These are phyloP conservation scores for Dione juno DNA, from an alignment of 2,888 invertebrate genomes.

Conservation along the genomic window DNA sequence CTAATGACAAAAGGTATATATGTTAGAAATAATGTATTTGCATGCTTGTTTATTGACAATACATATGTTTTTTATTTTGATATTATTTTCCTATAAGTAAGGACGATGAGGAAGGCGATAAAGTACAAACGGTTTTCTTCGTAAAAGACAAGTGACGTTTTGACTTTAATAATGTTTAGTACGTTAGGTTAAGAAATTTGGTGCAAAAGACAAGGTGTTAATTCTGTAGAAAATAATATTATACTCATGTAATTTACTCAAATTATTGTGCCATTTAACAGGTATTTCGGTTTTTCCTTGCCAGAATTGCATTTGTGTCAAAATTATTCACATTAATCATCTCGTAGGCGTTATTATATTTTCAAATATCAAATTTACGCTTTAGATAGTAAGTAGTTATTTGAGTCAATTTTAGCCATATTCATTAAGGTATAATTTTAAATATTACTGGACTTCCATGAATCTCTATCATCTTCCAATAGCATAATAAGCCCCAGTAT, in stretches of 20 bases:
- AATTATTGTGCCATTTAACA: conserved; percentile 61
- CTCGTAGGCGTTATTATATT: conserved; percentile 36
- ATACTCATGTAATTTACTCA: conserved; percentile 58
- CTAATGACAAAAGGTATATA: conserved; percentile 8
- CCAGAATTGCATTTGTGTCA: conserved; percentile 53
- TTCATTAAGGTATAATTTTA: conserved; percentile 48
- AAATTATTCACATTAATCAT: conserved; percentile 40
- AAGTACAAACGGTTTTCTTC: conserved; percentile 45
- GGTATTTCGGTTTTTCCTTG: conserved; percentile 46
- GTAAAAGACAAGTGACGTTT: conserved; percentile 37
- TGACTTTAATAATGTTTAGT: conserved; percentile 39
- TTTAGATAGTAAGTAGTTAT: conserved; percentile 38
- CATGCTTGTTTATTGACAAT: conserved; percentile 21
- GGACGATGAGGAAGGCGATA: conserved; percentile 27
- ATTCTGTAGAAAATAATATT: conserved; percentile 51
- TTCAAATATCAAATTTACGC: conserved; percentile 25
- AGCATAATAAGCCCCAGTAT: conserved; percentile 52
- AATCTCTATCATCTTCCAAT: conserved; percentile 49
- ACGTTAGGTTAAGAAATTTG: conserved; percentile 53
- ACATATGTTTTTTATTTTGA: conserved; percentile 13
- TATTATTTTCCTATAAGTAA: conserved; percentile 31
- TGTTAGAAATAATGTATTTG: conserved; percentile 2
- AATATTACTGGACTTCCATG: conserved; percentile 47
- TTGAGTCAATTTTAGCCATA: conserved; percentile 61
- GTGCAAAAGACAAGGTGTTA: conserved; percentile 55